Evolutionary conservation across 2,113 vertebrate species (phyloP), one percentile per base, ranked within the genome.

Genomic region (Mandrillus leucophaeus): DNA sequence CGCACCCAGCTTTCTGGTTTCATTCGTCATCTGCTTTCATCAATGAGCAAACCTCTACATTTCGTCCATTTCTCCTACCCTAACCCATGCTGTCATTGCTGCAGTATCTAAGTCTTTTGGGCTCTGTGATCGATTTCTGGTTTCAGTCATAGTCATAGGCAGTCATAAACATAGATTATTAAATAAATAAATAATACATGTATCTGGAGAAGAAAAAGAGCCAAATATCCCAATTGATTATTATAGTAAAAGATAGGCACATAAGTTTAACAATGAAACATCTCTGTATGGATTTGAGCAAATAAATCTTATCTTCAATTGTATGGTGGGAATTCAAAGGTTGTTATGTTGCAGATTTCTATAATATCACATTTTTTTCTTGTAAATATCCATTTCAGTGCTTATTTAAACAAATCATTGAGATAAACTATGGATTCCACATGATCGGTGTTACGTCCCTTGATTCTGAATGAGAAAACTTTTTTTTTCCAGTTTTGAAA

Each of bases 251-350:
- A 64, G 52, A 45, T 48, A 91, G 76, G 66, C 73, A 96, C 45
- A 59, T 79, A 27, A 75, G 61, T 32, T 45, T n/a, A 94, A 66
- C 79, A 81, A 66, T 61, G 73, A 73, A 93, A 40, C 59, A 64
- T 89, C 82, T 87, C 22, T 91, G 13, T 75, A 83, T 75, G 66
- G 48, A 30, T 93, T 86, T 94, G 79, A 80, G 59, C 32, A 94
- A 80, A 83, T 72, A 64, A 94, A 57, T 64, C 9, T 30, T 66
- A 81, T 22, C 20, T 30, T 93, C 30, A 87, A 6, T 76, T 75
- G 22, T 88, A 16, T 82, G 43, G 45, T 91, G 32, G 50, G 22
- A 96, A 95, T 85, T 86, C 79, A 95, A 96, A 97, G 40, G 8
- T 52, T 70, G 76, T 59, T 27, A 48, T n/a, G 16, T 40, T 95